Evolutionary conservation across 2,888 invertebrate genomes (phyloP).

Genomic region (Yponomeuta malinellus): DNA sequence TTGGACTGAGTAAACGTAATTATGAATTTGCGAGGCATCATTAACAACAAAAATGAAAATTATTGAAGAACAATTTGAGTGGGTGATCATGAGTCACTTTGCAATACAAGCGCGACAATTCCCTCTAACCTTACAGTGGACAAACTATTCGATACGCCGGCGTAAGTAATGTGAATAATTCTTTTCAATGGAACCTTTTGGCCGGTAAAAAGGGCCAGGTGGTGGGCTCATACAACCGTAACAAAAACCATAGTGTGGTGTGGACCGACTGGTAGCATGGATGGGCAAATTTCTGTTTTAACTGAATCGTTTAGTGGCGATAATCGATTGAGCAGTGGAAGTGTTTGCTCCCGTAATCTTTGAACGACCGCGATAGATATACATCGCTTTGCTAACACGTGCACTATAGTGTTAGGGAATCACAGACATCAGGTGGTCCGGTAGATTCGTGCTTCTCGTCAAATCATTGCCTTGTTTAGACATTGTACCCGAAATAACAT

Average conservation of each 20-base stretch:
- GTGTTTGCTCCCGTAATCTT: conserved; percentile 46
- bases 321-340: conserved; percentile 35
- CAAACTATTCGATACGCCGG: conserved; percentile 34
- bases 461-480: conserved; percentile 23
- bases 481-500: not conserved
- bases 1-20: not conserved
- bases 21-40: not conserved
- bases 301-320: conserved; percentile 34
- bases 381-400: conserved; percentile 62
- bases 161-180: conserved; percentile 57
- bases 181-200: conserved; percentile 49
- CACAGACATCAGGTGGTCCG: conserved; percentile 57
- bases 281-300: conserved; percentile 37
- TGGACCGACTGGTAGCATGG: conserved; percentile 6
- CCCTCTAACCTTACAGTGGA: conserved; percentile 30
- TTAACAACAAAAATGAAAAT: not conserved
- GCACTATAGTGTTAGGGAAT: conserved; percentile 46
- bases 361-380: conserved; percentile 51
- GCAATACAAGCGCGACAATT: conserved; percentile 18
- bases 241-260: conserved; percentile 39
- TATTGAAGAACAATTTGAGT: conserved; percentile 16
- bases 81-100: conserved; percentile 7
- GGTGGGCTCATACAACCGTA: conserved; percentile 55
- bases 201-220: conserved; percentile 67
- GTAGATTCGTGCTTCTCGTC: conserved; percentile 31